Conservation (phyloP, 64 coral and sea anemone species). For the Actinia tenebrosa region DNA sequence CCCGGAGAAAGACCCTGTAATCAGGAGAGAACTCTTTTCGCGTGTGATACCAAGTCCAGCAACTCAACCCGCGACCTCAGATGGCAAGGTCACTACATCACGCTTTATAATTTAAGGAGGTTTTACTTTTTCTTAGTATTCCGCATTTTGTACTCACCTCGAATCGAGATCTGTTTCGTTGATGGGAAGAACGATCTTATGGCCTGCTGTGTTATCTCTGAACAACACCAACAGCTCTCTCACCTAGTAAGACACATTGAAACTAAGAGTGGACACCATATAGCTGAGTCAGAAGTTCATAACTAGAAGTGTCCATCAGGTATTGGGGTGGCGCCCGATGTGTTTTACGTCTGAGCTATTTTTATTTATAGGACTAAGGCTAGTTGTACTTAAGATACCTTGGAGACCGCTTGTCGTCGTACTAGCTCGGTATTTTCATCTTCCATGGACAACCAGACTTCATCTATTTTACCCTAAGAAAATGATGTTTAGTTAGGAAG, state of each 20-base stretch:
- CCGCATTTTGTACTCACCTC: conserved; percentile 9
- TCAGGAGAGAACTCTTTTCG: too few species aligned
- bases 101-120: background rate
- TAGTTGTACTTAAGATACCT: conserved; percentile 6
- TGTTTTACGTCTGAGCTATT: background rate
- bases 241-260: conserved; percentile 8
- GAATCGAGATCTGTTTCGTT: conserved; percentile 55
- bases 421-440: conserved; percentile 47
- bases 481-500: background rate
- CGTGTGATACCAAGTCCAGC: too few species aligned
- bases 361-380: too few species aligned
- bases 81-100: too few species aligned
- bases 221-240: conserved; percentile 32
- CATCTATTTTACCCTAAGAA: conserved; percentile 31
- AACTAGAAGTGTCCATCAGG: background rate
- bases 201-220: conserved; percentile 29
- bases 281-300: background rate
- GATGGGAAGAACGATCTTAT: conserved; percentile 49
- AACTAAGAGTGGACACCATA: background rate
- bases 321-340: background rate
- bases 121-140: background rate
- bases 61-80: too few species aligned
- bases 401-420: conserved; percentile 44
- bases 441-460: conserved; percentile 12
- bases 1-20: too few species aligned